These are phyloP conservation scores for Mesembrinibis cayennensis DNA, from an alignment of 2,113 vertebrate species.

Conservation along the genomic window DNA sequence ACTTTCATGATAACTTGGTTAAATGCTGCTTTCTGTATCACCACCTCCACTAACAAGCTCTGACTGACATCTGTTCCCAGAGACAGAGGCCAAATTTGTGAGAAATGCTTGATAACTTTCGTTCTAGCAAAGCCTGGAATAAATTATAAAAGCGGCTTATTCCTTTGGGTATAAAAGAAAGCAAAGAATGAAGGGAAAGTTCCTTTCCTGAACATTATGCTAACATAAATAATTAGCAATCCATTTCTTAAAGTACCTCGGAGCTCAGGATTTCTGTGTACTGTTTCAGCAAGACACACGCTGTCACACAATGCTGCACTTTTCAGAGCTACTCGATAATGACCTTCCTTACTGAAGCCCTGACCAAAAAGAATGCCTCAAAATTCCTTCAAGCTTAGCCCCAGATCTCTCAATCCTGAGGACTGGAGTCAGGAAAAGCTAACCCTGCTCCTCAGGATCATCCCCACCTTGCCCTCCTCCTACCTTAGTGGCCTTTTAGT, in stretches of 20 bases:
- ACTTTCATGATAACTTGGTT: not conserved
- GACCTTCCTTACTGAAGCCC: not conserved
- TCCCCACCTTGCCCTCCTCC: not conserved
- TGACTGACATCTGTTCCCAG: not conserved
- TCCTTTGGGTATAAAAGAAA: not conserved
- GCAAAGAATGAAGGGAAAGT: not conserved
- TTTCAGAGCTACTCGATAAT: not conserved
- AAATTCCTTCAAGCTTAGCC: not conserved
- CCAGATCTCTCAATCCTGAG: not conserved
- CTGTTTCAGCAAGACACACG: not conserved
- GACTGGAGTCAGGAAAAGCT: not conserved
- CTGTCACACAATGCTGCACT: not conserved
- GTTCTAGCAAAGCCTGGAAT: not conserved
- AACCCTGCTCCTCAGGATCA: not conserved
- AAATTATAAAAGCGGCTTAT: not conserved
- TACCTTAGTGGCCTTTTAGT: not conserved
- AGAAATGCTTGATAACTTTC: not conserved
- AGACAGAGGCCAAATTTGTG: not conserved
- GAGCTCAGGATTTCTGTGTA: not conserved
- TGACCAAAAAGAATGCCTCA: not conserved
- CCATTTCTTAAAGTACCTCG: not conserved
- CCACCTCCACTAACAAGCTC: not conserved
- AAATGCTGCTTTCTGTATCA: not conserved
- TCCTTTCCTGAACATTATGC: not conserved
- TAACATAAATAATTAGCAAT: conserved; percentile 32